Base-by-base conservation (phyloP, 1,140 invertebrate species). In the Drosophila nigrodunni region DNA sequence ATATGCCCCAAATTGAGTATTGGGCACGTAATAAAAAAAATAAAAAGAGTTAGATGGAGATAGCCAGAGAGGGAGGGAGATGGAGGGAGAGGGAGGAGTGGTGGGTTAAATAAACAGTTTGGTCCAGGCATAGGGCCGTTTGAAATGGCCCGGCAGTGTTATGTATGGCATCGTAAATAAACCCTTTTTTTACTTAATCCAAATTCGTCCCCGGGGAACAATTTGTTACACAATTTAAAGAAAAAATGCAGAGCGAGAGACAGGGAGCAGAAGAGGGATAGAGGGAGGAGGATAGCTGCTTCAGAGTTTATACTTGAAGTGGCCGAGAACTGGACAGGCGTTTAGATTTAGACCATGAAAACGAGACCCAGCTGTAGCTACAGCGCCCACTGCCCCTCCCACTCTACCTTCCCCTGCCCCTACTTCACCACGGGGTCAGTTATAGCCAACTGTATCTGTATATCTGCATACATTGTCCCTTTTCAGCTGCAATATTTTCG, bases 151-250 rank as follows among this genome's bases (percentile, higher is more conserved):
- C 46, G 65, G 66, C 74, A 47, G 72, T 81, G 77, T 88, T 88
- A 89, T 89, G 75, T 89, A 89, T 85, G 85, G 85, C 85, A 85
- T 89, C 85, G 85, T 89, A 89, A 89, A 89, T 89, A 89, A 89
- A 89, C 86, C 85, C 85, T 89, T 89, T 88, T 86, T 89, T 89
- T 89, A 89, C 85, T 89, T 89, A 89, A 89, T 89, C 85, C 85
- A 89, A 89, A 89, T 89, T 89, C 85, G 80, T 89, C 85, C 85
- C 86, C 85, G 78, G 85, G 85, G 85, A 89, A 85, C 85, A 89
- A 89, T 89, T 89, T 89, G 85, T 89, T 89, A 89, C 85, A 89
- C 85, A 89, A 89, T 89, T 89, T 89, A 81, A 89, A 88, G 71
- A 81, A 80, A 75, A 39, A 43, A 62, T 30, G 46, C 34, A n/a